Evolutionary conservation across 2,113 vertebrate species (phyloP), one percentile per base, ranked within the genome.

Genomic region (Oreochromis tanganicae): DNA sequence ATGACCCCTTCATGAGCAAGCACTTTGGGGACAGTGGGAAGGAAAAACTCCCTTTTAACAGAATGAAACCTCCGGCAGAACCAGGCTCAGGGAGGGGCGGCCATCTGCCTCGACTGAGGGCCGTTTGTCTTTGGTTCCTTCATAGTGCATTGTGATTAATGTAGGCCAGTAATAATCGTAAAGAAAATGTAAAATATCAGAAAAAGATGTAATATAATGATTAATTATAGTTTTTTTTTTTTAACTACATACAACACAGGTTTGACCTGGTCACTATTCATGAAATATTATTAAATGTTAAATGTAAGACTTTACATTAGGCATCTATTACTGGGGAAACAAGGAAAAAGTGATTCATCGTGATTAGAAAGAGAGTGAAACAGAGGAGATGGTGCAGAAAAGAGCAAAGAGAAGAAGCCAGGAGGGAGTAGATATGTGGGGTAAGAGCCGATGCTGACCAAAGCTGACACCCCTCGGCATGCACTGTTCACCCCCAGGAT

Each of bases 401-500:
- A 19, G 9, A 50, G 88, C 17, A 48, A 89, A 52, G 90, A 89
- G 85, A 55, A 87, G 91, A 86, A 92, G 86, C 85, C 91, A 85
- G 87, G 88, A 87, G 84, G 34, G 81, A 89, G 59, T 71, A 71
- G 81, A 84, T 90, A 87, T 85, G 84, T 29, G 38, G 85, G 84
- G 71, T 17, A 43, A 87, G 84, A 87, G 81, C 27, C 57, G 61
- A 94, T 52, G 85, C 88, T 94, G 92, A 95, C 93, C 93, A 93
- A 92, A 92, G 88, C 91, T 92, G 95, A 96, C 93, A 94, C 92
- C 91, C 92, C 81, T 78, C 81, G 52, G 85, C 85, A 90, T 93
- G 92, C 87, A 87, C 79, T 11, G 78, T 87, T 87, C 89, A 91
- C 81, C 91, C 80, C 75, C 57, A 73, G 85, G 81, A 17, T 78